Evolutionary conservation across 2,888 invertebrate genomes (phyloP), one percentile per base, ranked within the genome.

Genomic region (Aporophyla nigra): DNA sequence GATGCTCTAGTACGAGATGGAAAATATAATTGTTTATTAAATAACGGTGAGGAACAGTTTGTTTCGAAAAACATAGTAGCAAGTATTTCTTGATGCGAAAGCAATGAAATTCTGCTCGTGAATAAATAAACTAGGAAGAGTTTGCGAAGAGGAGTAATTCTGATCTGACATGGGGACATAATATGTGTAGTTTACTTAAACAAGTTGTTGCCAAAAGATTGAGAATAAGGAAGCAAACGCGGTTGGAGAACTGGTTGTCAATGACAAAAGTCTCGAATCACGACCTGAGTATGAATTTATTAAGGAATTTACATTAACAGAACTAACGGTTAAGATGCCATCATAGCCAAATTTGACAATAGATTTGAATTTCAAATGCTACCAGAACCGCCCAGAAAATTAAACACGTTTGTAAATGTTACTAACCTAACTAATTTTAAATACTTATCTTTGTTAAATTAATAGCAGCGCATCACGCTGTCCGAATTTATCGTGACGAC

Each of bases 231-330:
- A 75, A 84, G 71, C 49, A 53, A 68, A 70, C 61, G 56, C 46
- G n/a, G 61, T 62, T 33, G 33, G 43, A 78, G 51, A 85, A 77
- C 85, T 67, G 73, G 85, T 74, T 82, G 33, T 62, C 65, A 71
- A 49, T 73, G 73, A 74, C 71, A 74, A 73, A 71, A 75, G 33
- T 59, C 61, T 76, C 56, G 71, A 76, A 24, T 16, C 70, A 21
- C 40, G 59, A 76, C 63, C 24, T 65, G 7, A 71, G 40, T 24
- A 75, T 77, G 33, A 53, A 72, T 76, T 33, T 33, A 33, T 33
- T 51, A 43, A 63, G 19, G 70, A 74, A 67, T 78, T 61, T 56
- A 33, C 5, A 71, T 59, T 46, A 67, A 53, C 33, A 49, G 10
- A 53, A 56, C 16, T 66, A 82, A 76, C 71, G 78, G 74, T 56